Conservation (phyloP, 1,140 invertebrate genomes). For the Probaryconus sp. region DNA sequence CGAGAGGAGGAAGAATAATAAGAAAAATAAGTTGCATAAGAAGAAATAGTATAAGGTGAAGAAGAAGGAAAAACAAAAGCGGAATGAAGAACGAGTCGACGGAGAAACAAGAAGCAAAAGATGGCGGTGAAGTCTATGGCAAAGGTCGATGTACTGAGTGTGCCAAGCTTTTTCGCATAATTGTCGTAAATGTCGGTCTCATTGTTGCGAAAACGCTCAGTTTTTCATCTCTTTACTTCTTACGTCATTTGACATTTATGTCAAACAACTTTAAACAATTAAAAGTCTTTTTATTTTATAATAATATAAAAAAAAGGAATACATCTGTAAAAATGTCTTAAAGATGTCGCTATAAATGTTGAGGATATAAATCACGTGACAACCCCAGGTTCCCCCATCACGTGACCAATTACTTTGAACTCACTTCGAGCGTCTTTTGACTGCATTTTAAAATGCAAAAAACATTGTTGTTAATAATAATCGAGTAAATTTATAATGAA, state of each 20-base stretch:
- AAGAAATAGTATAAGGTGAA: constrained; percentile 59
- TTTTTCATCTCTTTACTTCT: constrained; percentile 1
- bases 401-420: no score
- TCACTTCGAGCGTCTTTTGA: no score
- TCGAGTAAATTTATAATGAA: no score
- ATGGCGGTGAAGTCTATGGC: constrained; percentile 48
- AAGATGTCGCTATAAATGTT: no score
- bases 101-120: constrained; percentile 48
- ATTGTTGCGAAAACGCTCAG: not conserved
- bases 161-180: constrained; percentile 16
- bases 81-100: constrained; percentile 57
- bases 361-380: no score
- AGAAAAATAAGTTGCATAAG: constrained; percentile 60
- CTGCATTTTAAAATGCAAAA: no score
- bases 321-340: no score
- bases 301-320: constrained; percentile 18
- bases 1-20: constrained; percentile 34
- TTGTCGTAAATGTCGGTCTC: not conserved
- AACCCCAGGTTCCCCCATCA: no score
- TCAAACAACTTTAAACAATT: no score
- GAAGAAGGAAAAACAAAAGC: constrained; percentile 52
- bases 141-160: constrained; percentile 48
- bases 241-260: no score
- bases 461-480: no score
- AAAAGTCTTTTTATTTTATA: constrained; percentile 36